Conservation (phyloP, 2,113 vertebrate species). For the Rhynchomys soricoides region DNA sequence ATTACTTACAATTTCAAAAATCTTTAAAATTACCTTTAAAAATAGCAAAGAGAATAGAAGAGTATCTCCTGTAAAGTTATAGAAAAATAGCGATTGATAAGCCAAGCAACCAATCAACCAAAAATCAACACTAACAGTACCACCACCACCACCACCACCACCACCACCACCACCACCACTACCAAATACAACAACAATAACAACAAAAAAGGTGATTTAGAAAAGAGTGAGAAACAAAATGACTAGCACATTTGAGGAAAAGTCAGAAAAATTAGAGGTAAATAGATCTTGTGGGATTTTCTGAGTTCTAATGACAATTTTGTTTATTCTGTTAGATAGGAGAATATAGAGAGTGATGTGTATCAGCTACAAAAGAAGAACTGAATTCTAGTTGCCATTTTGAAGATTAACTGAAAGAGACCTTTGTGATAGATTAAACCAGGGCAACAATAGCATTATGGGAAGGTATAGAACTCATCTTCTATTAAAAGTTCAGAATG, state of each 20-base stretch:
- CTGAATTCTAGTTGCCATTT: not conserved
- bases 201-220: not conserved
- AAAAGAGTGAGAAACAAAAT: not conserved
- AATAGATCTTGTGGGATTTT: not conserved
- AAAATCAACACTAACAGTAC: no score
- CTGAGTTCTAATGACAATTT: not conserved
- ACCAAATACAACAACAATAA: not conserved
- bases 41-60: not conserved
- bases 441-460: not conserved
- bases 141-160: no score
- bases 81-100: not conserved
- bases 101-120: not conserved
- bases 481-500: not conserved
- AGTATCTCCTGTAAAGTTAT: not conserved
- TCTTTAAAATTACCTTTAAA: not conserved
- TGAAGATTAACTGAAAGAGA: not conserved
- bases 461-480: not conserved
- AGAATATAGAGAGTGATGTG: not conserved
- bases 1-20: not conserved
- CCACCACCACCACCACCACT: no score
- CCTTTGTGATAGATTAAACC: not conserved
- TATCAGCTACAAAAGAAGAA: not conserved
- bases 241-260: not conserved
- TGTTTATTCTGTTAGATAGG: not conserved
- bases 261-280: not conserved